Evolutionary conservation across 2,113 vertebrate species (phyloP), one percentile per base, ranked within the genome.

Genomic region (Amazona guildingii): DNA sequence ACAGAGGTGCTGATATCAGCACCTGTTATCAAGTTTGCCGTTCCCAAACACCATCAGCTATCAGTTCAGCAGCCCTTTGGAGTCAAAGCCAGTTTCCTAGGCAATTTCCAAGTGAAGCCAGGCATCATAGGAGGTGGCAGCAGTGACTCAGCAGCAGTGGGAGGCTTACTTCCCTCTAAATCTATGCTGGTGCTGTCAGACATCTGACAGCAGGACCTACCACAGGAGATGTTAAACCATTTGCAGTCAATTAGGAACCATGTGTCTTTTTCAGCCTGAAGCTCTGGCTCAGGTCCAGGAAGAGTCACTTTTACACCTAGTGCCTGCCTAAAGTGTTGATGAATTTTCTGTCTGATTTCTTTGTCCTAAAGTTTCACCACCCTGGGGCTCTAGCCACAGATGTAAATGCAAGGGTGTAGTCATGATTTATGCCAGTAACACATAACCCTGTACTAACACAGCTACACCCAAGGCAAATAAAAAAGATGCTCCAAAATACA

Each of bases 41-140:
- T 21, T 49, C 24, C n/a, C 31, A 57, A 49, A 14, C 46, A 62
- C 37, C 7, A 44, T 20, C 17, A 55, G 6, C 25, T 24, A 8
- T 20, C 1, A 0, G 11, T 24, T 67, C 46, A 43, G 43, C 9
- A 48, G 20, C 5, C 16, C 18, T 49, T 3, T 1, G 1, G 28
- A 49, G 27, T 17, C 57, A 69, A 64, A 82, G 39, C 3, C 48
- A 15, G 28, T 79, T 84, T 48, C 3, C 35, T 85, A 67, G n/a
- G 54, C 5, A 13, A 17, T 16, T 77, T 91, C 63, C 70, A 83
- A 52, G 16, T 0, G 16, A 69, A 89, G 79, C 3, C 37, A 27
- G 37, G 35, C 78, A 44, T 35, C 41, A 14, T 1, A 52, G 54
- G 74, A 94, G 67, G 51, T 33, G 21, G 44, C 2, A 10, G 31